phyloP scores from a whole-genome alignment of 2,888 invertebrate species.

The Oxystoma pomonae region DNA sequence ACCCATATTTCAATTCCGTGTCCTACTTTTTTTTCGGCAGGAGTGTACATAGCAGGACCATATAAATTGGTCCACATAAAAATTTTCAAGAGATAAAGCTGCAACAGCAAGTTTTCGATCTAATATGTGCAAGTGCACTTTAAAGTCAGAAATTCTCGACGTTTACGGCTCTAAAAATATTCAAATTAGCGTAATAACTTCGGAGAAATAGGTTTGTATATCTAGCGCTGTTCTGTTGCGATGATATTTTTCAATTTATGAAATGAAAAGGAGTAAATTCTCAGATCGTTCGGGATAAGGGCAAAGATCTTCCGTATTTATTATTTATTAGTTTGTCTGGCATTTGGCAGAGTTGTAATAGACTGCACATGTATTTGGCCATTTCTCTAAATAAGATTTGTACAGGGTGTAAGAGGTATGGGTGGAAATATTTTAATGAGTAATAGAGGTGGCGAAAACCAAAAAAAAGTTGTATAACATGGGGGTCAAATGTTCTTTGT shows the following conservation, averaged over 20 bases:
- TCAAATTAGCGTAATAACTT: neutral
- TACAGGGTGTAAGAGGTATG: too few species aligned
- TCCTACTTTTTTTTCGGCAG: too few species aligned
- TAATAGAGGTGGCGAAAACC: too few species aligned
- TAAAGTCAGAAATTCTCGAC: neutral
- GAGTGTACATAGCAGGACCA: too few species aligned
- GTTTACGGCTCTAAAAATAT: neutral
- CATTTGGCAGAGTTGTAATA: too few species aligned
- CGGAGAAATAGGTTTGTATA: neutral
- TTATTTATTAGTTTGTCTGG: neutral
- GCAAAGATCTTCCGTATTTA: neutral
- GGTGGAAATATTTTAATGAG: too few species aligned
- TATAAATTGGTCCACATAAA: neutral
- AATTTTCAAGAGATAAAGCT: neutral
- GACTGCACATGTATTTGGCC: too few species aligned
- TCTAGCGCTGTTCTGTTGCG: neutral
- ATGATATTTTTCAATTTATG: neutral
- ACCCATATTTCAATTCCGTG: too few species aligned
- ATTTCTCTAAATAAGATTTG: too few species aligned
- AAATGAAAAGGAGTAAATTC: neutral
- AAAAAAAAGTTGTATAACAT: too few species aligned
- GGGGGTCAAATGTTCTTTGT: too few species aligned
- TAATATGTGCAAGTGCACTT: neutral
- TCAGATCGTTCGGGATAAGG: neutral
- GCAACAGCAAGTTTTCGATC: neutral